phyloP scores from a whole-genome alignment of 2,888 invertebrate species.

The Lamellibrachia satsuma region DNA sequence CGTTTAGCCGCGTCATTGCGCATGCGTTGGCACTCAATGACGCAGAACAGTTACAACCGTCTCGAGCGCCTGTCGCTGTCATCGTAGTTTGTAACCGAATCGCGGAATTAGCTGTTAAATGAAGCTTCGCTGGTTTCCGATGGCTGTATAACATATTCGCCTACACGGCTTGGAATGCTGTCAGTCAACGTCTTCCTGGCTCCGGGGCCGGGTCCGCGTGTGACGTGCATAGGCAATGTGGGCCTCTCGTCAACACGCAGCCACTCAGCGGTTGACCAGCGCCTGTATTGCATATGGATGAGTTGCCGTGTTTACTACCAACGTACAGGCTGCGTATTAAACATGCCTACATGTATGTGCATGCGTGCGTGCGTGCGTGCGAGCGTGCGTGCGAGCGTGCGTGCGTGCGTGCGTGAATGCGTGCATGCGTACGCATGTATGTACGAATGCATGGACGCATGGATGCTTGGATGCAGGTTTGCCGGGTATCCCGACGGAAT shows the following conservation, averaged over 20 bases:
- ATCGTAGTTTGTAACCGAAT: background rate
- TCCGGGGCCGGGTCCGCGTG: background rate
- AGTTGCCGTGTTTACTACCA: background rate
- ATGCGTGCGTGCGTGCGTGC: background rate
- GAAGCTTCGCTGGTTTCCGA: background rate
- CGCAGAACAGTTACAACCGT: background rate
- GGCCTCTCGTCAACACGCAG: background rate
- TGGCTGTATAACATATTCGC: conserved; percentile 5
- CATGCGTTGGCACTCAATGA: conserved; percentile 13
- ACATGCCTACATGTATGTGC: background rate
- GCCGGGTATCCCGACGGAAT: background rate
- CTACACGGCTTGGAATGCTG: background rate
- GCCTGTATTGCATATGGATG: background rate
- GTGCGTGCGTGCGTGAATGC: background rate
- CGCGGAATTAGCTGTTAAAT: conserved; percentile 17
- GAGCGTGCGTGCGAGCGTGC: background rate
- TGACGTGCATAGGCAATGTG: background rate
- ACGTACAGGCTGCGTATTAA: background rate
- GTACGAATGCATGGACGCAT: no score
- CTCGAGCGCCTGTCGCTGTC: background rate
- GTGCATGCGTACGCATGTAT: no score
- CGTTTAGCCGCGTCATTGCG: conserved; percentile 9
- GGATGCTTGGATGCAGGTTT: no score
- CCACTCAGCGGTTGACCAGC: background rate
- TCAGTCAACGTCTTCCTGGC: background rate